Evolutionary conservation across 2,113 vertebrate genomes (phyloP).

Genomic region (Stigmatopora argus): DNA sequence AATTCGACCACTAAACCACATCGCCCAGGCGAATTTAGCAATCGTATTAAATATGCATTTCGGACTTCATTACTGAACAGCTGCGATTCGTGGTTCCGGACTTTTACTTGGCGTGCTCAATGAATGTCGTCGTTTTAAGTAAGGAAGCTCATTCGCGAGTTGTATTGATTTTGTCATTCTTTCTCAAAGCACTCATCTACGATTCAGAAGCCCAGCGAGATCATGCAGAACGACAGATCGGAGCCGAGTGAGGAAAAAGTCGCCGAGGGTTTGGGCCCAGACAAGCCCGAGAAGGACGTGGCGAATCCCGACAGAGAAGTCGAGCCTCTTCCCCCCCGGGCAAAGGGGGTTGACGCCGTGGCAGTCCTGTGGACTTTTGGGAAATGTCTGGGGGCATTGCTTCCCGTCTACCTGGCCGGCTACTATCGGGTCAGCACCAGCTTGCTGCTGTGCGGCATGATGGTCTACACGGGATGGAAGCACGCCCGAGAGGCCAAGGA

Average conservation of each 20-base stretch:
- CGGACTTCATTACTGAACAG: background rate
- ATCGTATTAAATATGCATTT: background rate
- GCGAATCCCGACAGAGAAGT: background rate
- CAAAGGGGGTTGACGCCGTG: constrained; percentile 57
- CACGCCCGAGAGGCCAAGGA: constrained; percentile 77
- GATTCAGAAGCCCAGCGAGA: background rate
- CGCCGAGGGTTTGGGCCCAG: constrained; percentile 16
- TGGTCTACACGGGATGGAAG: constrained; percentile 85
- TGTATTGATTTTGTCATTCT: background rate
- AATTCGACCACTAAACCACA: background rate
- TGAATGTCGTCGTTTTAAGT: background rate
- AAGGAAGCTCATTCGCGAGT: background rate
- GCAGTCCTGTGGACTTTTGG: constrained; percentile 77
- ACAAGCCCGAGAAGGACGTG: constrained; percentile 16
- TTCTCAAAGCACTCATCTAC: background rate
- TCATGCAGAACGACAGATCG: constrained; percentile 48
- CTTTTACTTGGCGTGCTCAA: background rate
- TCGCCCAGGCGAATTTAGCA: background rate
- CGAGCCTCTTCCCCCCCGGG: background rate
- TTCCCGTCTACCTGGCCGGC: constrained; percentile 83
- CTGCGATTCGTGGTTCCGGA: background rate
- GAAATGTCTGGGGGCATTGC: constrained; percentile 77
- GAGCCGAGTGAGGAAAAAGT: constrained; percentile 30
- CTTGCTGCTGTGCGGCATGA: constrained; percentile 78
- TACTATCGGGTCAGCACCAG: constrained; percentile 81